A percentile compares a stretch with the other conserved stretches of the same genome.
Evolutionary conservation across 2,888 invertebrate species (phyloP).

Genomic region (Meiosimyza decipiens): DNA sequence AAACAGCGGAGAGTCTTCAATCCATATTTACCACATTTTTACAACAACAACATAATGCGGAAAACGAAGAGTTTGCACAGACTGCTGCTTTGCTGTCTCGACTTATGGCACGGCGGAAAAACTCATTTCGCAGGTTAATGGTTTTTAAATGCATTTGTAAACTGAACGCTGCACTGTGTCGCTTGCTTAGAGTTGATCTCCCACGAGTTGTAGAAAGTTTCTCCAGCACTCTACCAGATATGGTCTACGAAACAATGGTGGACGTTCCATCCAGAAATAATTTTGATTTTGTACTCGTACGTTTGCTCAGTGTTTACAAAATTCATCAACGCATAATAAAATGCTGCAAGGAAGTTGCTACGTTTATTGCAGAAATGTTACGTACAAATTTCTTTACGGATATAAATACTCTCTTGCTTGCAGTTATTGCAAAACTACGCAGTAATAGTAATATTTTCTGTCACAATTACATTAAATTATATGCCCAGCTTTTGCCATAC

Average conservation of each 20-base stretch:
- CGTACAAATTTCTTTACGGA: slow-evolving; percentile 60
- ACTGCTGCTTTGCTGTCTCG: slow-evolving; percentile 61
- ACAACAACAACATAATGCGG: slow-evolving; percentile 43
- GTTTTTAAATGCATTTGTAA: slow-evolving; percentile 61
- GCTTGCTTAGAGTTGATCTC: slow-evolving; percentile 58
- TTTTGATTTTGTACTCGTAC: slow-evolving; percentile 57
- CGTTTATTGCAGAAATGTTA: slow-evolving; percentile 57
- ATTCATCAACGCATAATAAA: slow-evolving; percentile 55
- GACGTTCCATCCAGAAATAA: slow-evolving; percentile 57
- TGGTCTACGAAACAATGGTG: slow-evolving; percentile 44
- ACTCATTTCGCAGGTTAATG: slow-evolving; percentile 60
- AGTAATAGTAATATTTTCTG: slow-evolving; percentile 49
- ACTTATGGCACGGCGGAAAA: slow-evolving; percentile 62
- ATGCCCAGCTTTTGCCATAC: slow-evolving; percentile 48
- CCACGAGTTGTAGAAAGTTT: slow-evolving; percentile 55
- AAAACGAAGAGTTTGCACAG: slow-evolving; percentile 51
- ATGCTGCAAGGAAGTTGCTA: slow-evolving; percentile 56
- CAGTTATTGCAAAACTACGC: slow-evolving; percentile 57
- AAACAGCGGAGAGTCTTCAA: background rate
- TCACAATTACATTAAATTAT: slow-evolving; percentile 51
- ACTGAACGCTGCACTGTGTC: slow-evolving; percentile 59
- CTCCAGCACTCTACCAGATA: slow-evolving; percentile 56
- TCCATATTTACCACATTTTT: slow-evolving; percentile 50
- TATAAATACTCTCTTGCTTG: slow-evolving; percentile 55
- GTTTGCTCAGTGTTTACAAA: slow-evolving; percentile 54